Evolutionary conservation across 2,888 invertebrate genomes (phyloP).

Genomic region (Venusia cambrica): DNA sequence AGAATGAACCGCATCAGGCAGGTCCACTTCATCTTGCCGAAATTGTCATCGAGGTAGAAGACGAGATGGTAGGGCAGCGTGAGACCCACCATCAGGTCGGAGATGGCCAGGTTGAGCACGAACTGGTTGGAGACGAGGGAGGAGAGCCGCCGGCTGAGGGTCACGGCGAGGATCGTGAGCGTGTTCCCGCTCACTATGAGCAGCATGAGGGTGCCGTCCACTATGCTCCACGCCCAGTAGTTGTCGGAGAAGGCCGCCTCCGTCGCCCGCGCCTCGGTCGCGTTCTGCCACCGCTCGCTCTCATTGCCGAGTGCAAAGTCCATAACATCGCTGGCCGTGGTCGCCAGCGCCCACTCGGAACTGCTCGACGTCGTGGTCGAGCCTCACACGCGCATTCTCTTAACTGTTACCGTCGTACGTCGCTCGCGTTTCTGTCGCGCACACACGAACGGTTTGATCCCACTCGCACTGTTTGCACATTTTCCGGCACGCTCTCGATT

Average conservation of each 20-base stretch:
- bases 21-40: slow-evolving; percentile 82
- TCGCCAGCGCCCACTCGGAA: slow-evolving; percentile 70
- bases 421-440: slow-evolving; percentile 47
- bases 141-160: slow-evolving; percentile 85
- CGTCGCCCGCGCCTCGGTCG: slow-evolving; percentile 49
- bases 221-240: slow-evolving; percentile 83
- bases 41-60: slow-evolving; percentile 84
- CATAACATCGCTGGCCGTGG: slow-evolving; percentile 77
- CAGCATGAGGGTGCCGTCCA: slow-evolving; percentile 84
- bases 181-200: slow-evolving; percentile 87
- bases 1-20: slow-evolving; percentile 88
- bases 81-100: slow-evolving; percentile 89
- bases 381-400: slow-evolving; percentile 58
- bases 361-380: slow-evolving; percentile 70
- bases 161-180: slow-evolving; percentile 87
- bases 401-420: slow-evolving; percentile 54
- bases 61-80: slow-evolving; percentile 89
- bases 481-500: slow-evolving; percentile 32
- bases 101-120: slow-evolving; percentile 88
- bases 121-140: slow-evolving; percentile 88
- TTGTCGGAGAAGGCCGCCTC: slow-evolving; percentile 57
- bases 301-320: slow-evolving; percentile 68
- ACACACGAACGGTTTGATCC: slow-evolving; percentile 40
- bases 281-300: slow-evolving; percentile 64
- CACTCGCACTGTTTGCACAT: slow-evolving; percentile 49